phyloP scores from a whole-genome alignment of 2,888 invertebrate species.

The Epistrophe eligans region DNA sequence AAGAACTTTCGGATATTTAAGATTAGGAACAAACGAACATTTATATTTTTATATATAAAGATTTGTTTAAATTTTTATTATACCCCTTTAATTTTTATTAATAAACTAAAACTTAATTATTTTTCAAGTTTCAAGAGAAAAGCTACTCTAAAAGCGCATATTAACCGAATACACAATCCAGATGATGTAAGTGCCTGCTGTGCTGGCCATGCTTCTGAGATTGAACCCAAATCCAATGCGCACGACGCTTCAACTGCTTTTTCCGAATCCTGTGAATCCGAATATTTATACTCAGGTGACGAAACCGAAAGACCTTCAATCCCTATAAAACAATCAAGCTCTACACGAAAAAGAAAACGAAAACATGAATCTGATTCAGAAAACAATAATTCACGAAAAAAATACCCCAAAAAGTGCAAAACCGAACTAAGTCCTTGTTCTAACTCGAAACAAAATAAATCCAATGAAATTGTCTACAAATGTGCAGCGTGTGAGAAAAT shows the following conservation, averaged over 20 bases:
- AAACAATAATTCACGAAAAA: conserved; percentile 33
- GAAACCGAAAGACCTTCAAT: background rate
- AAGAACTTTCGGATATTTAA: too few relatives aligned
- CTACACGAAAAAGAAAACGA: conserved; percentile 17
- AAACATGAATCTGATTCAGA: conserved; percentile 42
- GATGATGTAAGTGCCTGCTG: conserved; percentile 12
- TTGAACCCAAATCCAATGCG: conserved; percentile 1
- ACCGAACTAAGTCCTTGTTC: conserved; percentile 12
- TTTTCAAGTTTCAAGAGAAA: conserved; percentile 55
- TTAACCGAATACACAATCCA: conserved; percentile 32
- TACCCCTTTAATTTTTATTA: background rate
- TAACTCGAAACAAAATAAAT: conserved; percentile 32
- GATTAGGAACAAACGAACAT: too few relatives aligned
- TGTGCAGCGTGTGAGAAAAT: conserved; percentile 72
- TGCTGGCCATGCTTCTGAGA: background rate
- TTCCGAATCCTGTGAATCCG: conserved; percentile 42
- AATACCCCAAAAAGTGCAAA: conserved; percentile 15
- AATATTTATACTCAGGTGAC: conserved; percentile 40
- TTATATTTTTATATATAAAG: too few relatives aligned
- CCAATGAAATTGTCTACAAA: conserved; percentile 64
- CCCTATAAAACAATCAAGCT: background rate
- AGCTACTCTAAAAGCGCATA: conserved; percentile 54
- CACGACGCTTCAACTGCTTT: background rate
- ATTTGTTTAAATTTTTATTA: too few relatives aligned
- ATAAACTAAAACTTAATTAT: too few relatives aligned